A percentile compares a stretch with the other conserved stretches of the same genome.
phyloP scores from a whole-genome alignment of 2,113 vertebrate species.

The Trematomus loennbergii region DNA sequence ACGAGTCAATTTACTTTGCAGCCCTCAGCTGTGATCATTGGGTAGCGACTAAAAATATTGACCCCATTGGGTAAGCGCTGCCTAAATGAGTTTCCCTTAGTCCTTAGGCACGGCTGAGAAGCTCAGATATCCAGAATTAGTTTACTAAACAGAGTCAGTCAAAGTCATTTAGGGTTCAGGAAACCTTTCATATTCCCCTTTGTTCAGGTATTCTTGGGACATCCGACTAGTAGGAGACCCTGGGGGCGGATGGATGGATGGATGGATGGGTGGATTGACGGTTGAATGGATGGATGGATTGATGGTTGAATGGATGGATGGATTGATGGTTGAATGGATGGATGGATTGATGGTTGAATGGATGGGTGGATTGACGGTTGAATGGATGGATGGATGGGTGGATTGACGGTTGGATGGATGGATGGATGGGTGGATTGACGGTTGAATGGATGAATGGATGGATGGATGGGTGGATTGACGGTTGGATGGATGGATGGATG shows the following conservation, averaged over 20 bases:
- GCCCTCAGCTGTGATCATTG: neutral
- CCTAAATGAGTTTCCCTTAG: neutral
- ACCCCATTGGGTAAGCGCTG: neutral
- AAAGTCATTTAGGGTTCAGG: conserved; percentile 27
- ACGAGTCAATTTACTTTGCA: neutral
- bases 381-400: too few species aligned
- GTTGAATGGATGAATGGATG: neutral
- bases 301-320: too few species aligned
- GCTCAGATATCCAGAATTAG: conserved; percentile 3
- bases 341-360: too few species aligned
- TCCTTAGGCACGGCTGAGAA: neutral
- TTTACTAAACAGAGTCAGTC: conserved; percentile 12
- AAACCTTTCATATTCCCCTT: conserved; percentile 23
- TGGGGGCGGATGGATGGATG: neutral
- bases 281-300: too few species aligned
- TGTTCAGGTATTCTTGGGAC: conserved; percentile 33
- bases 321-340: neutral
- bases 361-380: too few species aligned
- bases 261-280: neutral
- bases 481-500: too few species aligned
- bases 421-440: accelerated
- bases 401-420: too few species aligned
- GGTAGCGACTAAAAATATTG: neutral
- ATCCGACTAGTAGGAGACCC: conserved; percentile 22
- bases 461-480: too few species aligned